Percentiles rank a stretch among this genome's conserved stretches.
Evolutionary conservation across 23 tunicate genomes (phyloP).

Genomic region (Halocynthia aurantium): DNA sequence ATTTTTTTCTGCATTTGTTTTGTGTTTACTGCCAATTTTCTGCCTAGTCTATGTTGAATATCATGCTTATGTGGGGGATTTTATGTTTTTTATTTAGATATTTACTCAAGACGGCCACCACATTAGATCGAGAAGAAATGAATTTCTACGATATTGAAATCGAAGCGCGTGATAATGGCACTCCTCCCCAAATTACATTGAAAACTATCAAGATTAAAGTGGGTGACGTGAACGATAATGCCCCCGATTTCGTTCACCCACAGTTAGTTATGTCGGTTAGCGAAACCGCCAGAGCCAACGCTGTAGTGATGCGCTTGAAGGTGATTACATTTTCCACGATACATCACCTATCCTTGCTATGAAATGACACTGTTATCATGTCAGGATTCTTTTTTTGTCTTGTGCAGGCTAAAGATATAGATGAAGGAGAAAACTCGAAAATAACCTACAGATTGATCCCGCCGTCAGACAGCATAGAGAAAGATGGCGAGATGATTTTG

Average conservation of each 20-base stretch:
- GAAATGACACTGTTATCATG: neutral
- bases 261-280: constrained; percentile 28
- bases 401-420: constrained; percentile 48
- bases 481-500: constrained; percentile 18
- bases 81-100: neutral
- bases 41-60: neutral
- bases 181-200: constrained; percentile 46
- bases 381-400: neutral
- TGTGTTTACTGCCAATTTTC: neutral
- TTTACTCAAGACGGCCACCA: constrained; percentile 29
- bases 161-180: constrained; percentile 64
- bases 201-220: constrained; percentile 42
- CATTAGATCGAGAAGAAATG: constrained; percentile 62
- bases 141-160: constrained; percentile 36
- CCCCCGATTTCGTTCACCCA: constrained; percentile 39
- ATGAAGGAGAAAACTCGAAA: constrained; percentile 50
- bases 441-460: constrained; percentile 51
- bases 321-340: neutral
- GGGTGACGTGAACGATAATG: constrained; percentile 71
- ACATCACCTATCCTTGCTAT: too few relatives aligned
- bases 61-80: neutral
- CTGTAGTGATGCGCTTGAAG: constrained; percentile 19
- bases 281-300: constrained; percentile 37
- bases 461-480: neutral
- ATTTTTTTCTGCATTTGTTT: neutral